Evolutionary conservation across 2,888 invertebrate species (phyloP), one percentile per base, ranked within the genome.

Genomic region (Drosophila histrio): DNA sequence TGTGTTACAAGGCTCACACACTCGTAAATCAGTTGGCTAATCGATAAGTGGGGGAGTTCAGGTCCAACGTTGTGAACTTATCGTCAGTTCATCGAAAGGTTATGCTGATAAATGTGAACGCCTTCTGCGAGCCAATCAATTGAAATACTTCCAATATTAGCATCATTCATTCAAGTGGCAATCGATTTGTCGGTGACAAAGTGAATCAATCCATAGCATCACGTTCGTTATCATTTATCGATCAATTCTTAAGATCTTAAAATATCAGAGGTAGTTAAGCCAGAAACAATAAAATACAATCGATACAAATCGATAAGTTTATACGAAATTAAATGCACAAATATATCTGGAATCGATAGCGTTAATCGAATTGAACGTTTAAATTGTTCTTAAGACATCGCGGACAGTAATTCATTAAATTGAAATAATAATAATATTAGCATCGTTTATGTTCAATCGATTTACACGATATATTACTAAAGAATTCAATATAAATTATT

Each of bases 1-100:
- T 9, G 24, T 5, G 26, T 11, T 9, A 34, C 21, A 47, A 19
- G 50, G 13, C 38, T 8, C n/a, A 26, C 38, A 13, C 44, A 21
- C 39, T 39, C 52, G 39, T 53, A 53, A 53, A 53, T 53, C 53
- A 44, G 44, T 21, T 13, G 54, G 13, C 44, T 44, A 44, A 56
- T 53, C 53, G 53, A 53, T 53, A 30, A 15, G 53, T 30, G 39
- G 21, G 21, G 24, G 26, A 11, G 28, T 26, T n/a, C 17, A 21
- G n/a, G 9, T 21, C 4, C 2, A 28, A 19, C 4, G 30, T 2
- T 13, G 30, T 13, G 21, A 30, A 46, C 46, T 38, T 52, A 52
- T 24, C 50, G 50, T n/a, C 50, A 15, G 43, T 54, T 30, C 28
- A 43, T 32, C 53, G 43, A 39, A 54, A 54, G 43, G 43, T 43